Conservation (phyloP, 2,888 invertebrate genomes). For the Metopia argyrocephala region DNA sequence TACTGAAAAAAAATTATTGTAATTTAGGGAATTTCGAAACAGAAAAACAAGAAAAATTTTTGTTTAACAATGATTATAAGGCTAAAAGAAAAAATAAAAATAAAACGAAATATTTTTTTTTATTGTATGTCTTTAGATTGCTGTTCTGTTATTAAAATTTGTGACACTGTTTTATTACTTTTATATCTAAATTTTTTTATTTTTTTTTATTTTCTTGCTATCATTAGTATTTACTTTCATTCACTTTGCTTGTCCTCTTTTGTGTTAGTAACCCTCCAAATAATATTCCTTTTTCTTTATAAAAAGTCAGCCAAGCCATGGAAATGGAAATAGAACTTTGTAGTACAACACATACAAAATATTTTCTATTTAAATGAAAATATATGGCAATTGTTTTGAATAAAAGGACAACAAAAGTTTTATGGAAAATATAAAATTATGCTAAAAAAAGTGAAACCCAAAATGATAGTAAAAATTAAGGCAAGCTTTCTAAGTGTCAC, state of each 20-base stretch:
- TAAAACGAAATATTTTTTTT: too few species aligned
- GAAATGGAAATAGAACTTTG: slow-evolving; percentile 15
- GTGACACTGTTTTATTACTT: not conserved
- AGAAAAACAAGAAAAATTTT: not conserved
- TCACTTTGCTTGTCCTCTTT: not conserved
- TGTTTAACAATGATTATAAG: not conserved
- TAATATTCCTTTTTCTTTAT: not conserved
- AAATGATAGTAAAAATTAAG: not conserved
- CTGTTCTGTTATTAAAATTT: not conserved
- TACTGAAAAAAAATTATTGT: slow-evolving; percentile 8
- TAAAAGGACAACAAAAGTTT: not conserved
- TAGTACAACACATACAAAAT: slow-evolving; percentile 8
- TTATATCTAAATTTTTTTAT: not conserved
- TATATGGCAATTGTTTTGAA: slow-evolving; percentile 27
- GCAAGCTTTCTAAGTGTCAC: slow-evolving; percentile 22
- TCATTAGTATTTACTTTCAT: not conserved
- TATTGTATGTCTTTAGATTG: too few species aligned
- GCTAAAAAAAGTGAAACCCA: not conserved
- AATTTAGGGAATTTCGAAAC: slow-evolving; percentile 12
- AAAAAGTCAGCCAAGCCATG: too few species aligned
- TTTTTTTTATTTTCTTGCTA: not conserved
- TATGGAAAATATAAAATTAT: not conserved
- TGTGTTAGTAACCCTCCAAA: not conserved
- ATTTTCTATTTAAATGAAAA: slow-evolving; percentile 17
- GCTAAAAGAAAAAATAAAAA: not conserved